Percentiles rank a stretch among this genome's conserved stretches.
phyloP scores from a whole-genome alignment of 1,140 invertebrate species.

The Trypoxylus dichotomus region DNA sequence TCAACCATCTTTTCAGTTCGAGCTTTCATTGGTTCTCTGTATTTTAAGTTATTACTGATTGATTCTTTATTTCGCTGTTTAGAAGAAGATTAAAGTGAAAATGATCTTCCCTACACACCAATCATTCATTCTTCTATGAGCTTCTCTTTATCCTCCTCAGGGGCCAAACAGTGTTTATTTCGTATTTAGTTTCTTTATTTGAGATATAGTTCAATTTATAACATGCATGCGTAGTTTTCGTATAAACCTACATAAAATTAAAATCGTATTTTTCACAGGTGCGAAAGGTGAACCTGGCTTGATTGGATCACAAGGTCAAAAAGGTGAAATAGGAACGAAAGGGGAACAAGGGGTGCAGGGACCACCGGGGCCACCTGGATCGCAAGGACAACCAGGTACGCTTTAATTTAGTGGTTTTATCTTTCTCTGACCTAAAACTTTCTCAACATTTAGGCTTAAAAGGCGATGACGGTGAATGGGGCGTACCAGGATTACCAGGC shows the following conservation, averaged over 20 bases:
- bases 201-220: too few relatives aligned
- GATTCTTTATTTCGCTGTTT: too few relatives aligned
- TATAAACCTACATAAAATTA: not conserved
- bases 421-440: not conserved
- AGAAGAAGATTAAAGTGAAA: too few relatives aligned
- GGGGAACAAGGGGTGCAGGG: not conserved
- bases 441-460: not conserved
- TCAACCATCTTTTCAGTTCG: too few relatives aligned
- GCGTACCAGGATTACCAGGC: not conserved
- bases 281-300: not conserved
- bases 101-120: too few relatives aligned
- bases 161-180: too few relatives aligned
- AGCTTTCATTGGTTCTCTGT: too few relatives aligned
- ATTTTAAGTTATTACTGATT: too few relatives aligned
- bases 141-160: too few relatives aligned
- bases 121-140: too few relatives aligned
- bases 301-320: not conserved
- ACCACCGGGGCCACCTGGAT: not conserved
- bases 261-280: not conserved
- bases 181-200: too few relatives aligned
- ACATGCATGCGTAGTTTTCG: too few relatives aligned
- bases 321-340: constrained; percentile 6
- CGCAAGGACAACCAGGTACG: not conserved
- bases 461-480: not conserved
- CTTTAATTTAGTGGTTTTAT: not conserved